phyloP scores from a whole-genome alignment of 2,888 invertebrate genomes.

The Drosophila falleni region DNA sequence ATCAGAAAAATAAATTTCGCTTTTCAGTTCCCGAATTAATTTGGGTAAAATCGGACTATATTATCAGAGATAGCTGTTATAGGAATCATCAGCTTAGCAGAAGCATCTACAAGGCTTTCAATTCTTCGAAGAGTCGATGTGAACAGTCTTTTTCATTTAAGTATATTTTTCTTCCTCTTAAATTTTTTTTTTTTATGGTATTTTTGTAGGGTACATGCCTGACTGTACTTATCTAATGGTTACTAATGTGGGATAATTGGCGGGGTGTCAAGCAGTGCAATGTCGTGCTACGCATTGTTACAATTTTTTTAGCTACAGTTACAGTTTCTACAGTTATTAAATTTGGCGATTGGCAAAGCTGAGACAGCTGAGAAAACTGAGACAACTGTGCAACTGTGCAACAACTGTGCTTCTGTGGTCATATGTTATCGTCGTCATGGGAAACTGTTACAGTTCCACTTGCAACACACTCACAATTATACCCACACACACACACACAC shows the following conservation, averaged over 20 bases:
- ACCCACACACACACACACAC: constrained; percentile 4
- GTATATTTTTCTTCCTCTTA: too few relatives aligned
- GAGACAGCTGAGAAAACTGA: constrained; percentile 15
- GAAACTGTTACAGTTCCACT: constrained; percentile 80
- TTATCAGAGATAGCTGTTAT: too few relatives aligned
- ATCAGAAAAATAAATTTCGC: too few relatives aligned
- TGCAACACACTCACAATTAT: constrained; percentile 45
- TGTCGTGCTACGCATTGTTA: constrained; percentile 25
- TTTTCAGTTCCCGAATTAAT: too few relatives aligned
- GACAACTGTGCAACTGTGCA: constrained; percentile 38
- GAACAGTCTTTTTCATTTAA: too few relatives aligned
- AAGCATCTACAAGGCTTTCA: too few relatives aligned
- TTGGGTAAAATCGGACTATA: too few relatives aligned
- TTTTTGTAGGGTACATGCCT: not conserved
- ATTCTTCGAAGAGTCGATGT: too few relatives aligned
- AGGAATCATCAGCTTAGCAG: too few relatives aligned
- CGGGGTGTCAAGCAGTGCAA: constrained; percentile 1
- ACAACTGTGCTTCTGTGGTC: constrained; percentile 57
- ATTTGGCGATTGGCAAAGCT: constrained; percentile 43
- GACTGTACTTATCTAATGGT: not conserved
- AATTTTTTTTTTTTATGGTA: too few relatives aligned
- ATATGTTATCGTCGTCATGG: constrained; percentile 70
- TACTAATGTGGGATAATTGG: constrained; percentile 12
- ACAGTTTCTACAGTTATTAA: constrained; percentile 30
- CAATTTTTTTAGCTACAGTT: constrained; percentile 4